A percentile compares a stretch with the other conserved stretches of the same genome.
Evolutionary conservation across 37 sponge, comb jelly and placozoan species (phyloP).

Genomic region (Oscarella lobularis): DNA sequence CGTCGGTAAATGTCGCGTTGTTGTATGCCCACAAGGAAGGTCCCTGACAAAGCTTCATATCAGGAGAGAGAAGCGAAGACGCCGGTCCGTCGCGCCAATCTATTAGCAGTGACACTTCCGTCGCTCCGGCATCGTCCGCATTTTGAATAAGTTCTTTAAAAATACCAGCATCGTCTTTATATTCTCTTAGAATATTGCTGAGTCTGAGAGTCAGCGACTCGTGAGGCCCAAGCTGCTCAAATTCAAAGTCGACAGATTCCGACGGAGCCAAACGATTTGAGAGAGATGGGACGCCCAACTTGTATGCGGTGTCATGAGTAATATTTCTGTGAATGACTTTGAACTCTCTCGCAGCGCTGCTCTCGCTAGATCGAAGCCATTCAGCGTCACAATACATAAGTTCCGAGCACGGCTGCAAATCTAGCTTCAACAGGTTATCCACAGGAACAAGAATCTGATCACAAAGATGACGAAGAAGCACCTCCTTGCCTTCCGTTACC

Average conservation of each 20-base stretch:
- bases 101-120: constrained; percentile 42
- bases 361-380: constrained; percentile 2
- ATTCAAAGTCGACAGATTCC: constrained; percentile 11
- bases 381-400: constrained; percentile 4
- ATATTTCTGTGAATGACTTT: constrained; percentile 12
- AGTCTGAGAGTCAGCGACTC: constrained; percentile 26
- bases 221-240: constrained; percentile 28
- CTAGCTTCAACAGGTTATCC: background rate
- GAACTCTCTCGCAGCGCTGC: background rate
- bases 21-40: constrained; percentile 67
- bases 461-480: background rate
- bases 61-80: constrained; percentile 21
- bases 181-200: constrained; percentile 35
- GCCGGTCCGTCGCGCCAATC: constrained; percentile 34
- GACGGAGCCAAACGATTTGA: constrained; percentile 24
- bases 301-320: background rate
- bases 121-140: constrained; percentile 60
- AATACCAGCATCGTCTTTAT: constrained; percentile 24
- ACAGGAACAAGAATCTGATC: background rate
- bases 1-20: constrained; percentile 40
- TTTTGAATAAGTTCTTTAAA: constrained; percentile 48
- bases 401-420: background rate
- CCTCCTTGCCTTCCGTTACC: background rate
- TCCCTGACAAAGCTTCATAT: constrained; percentile 69
- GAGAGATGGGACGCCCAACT: constrained; percentile 23